phyloP scores from a whole-genome alignment of 2,113 vertebrate species.

The Symphodus melops region DNA sequence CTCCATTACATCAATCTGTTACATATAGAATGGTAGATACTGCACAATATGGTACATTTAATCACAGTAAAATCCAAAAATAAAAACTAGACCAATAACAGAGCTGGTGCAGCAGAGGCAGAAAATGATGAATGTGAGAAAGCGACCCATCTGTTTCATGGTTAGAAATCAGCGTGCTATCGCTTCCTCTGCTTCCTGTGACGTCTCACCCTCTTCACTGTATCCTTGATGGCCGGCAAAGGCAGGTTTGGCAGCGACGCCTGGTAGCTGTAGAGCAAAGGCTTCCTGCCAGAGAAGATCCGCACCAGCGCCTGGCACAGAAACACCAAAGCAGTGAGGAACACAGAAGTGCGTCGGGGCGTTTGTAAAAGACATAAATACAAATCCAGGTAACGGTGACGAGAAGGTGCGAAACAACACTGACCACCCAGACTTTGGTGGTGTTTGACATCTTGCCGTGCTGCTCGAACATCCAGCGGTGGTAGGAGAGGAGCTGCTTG shows the following conservation, averaged over 20 bases:
- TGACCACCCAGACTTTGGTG: conserved; percentile 93
- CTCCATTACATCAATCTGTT: not conserved
- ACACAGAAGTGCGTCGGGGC: not conserved
- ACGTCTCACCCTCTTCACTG: conserved; percentile 86
- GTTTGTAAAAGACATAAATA: too few relatives aligned
- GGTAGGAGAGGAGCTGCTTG: conserved; percentile 91
- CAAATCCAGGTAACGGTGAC: not conserved
- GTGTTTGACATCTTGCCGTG: conserved; percentile 88
- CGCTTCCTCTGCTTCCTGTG: conserved; percentile 40
- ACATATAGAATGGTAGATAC: not conserved
- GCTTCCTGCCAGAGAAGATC: conserved; percentile 91
- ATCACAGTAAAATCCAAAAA: not conserved
- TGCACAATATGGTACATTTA: not conserved
- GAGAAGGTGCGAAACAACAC: conserved; percentile 47
- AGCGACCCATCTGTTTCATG: conserved; percentile 35
- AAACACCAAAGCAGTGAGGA: conserved; percentile 30
- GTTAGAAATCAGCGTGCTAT: conserved; percentile 1
- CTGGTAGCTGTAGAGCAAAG: conserved; percentile 91
- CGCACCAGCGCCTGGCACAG: conserved; percentile 87
- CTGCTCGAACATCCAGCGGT: conserved; percentile 91
- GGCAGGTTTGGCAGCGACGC: conserved; percentile 89
- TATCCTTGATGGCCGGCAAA: conserved; percentile 86
- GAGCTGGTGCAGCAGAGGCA: not conserved
- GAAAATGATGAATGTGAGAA: conserved; percentile 11
- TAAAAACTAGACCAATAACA: not conserved